A percentile compares a stretch with the other conserved stretches of the same genome.
Evolutionary conservation across 2,888 invertebrate genomes (phyloP).

Genomic region (Selenia dentaria): DNA sequence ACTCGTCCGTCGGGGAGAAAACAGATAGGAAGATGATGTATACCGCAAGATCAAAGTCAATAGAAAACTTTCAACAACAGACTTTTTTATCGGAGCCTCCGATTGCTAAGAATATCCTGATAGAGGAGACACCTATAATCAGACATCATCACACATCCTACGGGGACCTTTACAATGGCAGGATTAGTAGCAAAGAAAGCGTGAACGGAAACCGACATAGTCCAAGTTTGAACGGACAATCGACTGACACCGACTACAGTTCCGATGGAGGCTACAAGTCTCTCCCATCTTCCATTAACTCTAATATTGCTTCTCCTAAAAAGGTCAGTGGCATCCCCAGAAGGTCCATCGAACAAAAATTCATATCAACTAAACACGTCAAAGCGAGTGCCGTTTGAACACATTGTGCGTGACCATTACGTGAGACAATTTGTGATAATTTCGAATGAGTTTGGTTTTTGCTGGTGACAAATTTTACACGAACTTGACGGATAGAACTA

Average conservation of each 20-base stretch:
- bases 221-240: constrained; percentile 71
- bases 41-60: constrained; percentile 73
- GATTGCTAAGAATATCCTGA: constrained; percentile 54
- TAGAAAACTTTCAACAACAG: constrained; percentile 75
- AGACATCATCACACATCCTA: constrained; percentile 75
- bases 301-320: constrained; percentile 63
- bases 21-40: constrained; percentile 60
- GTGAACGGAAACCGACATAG: constrained; percentile 72
- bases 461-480: constrained; percentile 12
- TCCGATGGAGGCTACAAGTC: constrained; percentile 82
- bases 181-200: constrained; percentile 73
- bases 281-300: constrained; percentile 78
- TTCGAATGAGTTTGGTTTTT: constrained; percentile 35
- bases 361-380: constrained; percentile 71
- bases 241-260: constrained; percentile 80
- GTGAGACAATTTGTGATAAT: constrained; percentile 35
- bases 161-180: constrained; percentile 73
- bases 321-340: constrained; percentile 79
- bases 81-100: constrained; percentile 56
- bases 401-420: constrained; percentile 31
- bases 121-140: constrained; percentile 62
- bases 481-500: background rate
- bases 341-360: constrained; percentile 76
- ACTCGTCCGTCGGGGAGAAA: constrained; percentile 69
- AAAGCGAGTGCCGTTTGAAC: constrained; percentile 74